Base-by-base conservation (phyloP, 2,888 invertebrate genomes). In the Agrochola macilenta region DNA sequence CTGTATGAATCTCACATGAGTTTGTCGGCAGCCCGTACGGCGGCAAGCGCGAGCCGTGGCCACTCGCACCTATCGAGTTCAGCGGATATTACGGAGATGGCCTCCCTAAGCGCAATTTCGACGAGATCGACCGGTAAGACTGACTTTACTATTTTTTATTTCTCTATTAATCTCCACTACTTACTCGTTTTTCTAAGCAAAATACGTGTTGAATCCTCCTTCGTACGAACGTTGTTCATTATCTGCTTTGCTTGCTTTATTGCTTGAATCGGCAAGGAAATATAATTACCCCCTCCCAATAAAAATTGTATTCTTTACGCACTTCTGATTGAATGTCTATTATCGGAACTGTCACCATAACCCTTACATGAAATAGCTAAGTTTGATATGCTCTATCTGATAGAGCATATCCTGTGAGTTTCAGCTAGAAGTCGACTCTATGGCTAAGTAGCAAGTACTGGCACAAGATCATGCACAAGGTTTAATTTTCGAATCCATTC, bases 101-200 rank as follows among this genome's bases (percentile, higher is more conserved):
- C 58, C 91, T 94, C 68, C 94, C 94, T 23, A 95, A 95, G 86
- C 93, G 95, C 72, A 97, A 97, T 92, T 97, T 97, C 89, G 97
- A 97, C 87, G 97, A 97, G 92, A 97, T 97, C 81, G 97, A 97
- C 92, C 94, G 96, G 96, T 96, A 90, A 93, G 52, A 60, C 64
- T 71, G 70, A 58, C 9, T 61, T 54, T 74, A 69, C 60, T 66
- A 65, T 63, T 65, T 49, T 66, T 72, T 58, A 54, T 43, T 58
- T 64, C 46, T 30, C 11, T 54, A n/a, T 9, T 52, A 30, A 8
- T 30, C 43, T 35, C 1, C 43, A 23, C 9, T 49, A 23, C 14
- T 49, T 17, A 9, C 9, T 52, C 43, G 14, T 74, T 57, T 49
- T 43, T 63, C 17, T 8, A n/a, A 39, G 12, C 20, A 58, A 57